phyloP scores from a whole-genome alignment of 2,113 vertebrate genomes.

The Campylorhamphus procurvoides region DNA sequence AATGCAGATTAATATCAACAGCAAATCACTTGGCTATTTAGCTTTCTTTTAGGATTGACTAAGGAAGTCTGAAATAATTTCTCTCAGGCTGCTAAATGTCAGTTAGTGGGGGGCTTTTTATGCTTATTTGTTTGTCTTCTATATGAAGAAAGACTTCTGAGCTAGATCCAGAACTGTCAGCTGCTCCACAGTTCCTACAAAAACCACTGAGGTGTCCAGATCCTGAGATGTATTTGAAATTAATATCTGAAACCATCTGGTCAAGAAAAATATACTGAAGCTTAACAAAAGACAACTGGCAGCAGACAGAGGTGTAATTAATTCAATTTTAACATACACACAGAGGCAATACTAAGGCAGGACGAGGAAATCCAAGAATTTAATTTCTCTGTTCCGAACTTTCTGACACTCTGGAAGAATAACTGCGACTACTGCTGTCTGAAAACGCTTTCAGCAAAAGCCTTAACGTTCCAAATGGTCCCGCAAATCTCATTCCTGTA shows the following conservation, averaged over 20 bases:
- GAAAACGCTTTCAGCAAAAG: conserved; percentile 67
- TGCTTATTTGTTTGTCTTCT: neutral
- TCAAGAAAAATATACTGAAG: conserved; percentile 16
- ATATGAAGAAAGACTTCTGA: neutral
- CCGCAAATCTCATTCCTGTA: conserved; percentile 72
- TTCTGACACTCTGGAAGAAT: conserved; percentile 62
- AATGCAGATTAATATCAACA: neutral
- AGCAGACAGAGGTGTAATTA: conserved; percentile 25
- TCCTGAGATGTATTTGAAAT: neutral
- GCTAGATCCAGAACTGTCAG: conserved; percentile 8
- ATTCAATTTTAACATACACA: neutral
- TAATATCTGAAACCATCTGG: conserved; percentile 57
- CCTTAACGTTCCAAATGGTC: conserved; percentile 63
- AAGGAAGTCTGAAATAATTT: neutral
- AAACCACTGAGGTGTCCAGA: neutral
- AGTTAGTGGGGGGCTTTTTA: neutral
- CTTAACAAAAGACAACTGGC: neutral
- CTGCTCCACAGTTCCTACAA: neutral
- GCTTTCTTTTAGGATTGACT: neutral
- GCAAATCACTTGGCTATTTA: neutral
- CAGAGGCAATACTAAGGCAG: neutral
- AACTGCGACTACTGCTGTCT: conserved; percentile 46
- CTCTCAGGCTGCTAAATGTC: conserved; percentile 23
- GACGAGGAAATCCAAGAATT: conserved; percentile 34
- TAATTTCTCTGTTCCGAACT: conserved; percentile 57